Evolutionary conservation across 2,113 vertebrate species (phyloP).

Genomic region (Vombatus ursinus): DNA sequence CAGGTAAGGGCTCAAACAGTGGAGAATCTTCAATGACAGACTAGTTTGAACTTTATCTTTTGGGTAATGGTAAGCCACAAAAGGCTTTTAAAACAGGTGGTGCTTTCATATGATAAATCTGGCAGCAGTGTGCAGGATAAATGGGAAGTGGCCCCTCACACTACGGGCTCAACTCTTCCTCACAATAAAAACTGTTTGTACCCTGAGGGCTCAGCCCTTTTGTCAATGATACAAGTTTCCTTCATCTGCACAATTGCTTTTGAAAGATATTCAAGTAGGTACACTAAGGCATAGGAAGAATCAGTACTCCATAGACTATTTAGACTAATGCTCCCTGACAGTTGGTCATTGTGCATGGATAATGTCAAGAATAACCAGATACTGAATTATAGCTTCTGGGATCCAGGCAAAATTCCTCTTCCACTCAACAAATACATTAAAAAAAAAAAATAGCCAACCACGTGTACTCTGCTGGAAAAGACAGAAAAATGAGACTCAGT

Average conservation of each 20-base stretch:
- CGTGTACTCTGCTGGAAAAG: neutral
- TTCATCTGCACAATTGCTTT: neutral
- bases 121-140: neutral
- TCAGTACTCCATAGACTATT: neutral
- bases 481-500: neutral
- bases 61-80: neutral
- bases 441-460: neutral
- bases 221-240: neutral
- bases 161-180: neutral
- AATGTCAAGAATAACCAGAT: neutral
- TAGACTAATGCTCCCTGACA: neutral
- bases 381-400: neutral
- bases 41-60: neutral
- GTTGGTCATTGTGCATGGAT: neutral
- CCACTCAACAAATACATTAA: neutral
- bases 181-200: neutral
- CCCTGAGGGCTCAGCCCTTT: neutral
- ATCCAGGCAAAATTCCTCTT: neutral
- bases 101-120: neutral
- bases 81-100: neutral
- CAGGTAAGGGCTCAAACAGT: neutral
- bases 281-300: neutral
- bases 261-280: neutral
- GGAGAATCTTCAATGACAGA: neutral
- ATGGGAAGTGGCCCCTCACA: neutral